A percentile compares a stretch with the other conserved stretches of the same genome.
These are phyloP conservation scores for Caprella mutica DNA, from an alignment of 2,888 invertebrate genomes.

Conservation along the genomic window DNA sequence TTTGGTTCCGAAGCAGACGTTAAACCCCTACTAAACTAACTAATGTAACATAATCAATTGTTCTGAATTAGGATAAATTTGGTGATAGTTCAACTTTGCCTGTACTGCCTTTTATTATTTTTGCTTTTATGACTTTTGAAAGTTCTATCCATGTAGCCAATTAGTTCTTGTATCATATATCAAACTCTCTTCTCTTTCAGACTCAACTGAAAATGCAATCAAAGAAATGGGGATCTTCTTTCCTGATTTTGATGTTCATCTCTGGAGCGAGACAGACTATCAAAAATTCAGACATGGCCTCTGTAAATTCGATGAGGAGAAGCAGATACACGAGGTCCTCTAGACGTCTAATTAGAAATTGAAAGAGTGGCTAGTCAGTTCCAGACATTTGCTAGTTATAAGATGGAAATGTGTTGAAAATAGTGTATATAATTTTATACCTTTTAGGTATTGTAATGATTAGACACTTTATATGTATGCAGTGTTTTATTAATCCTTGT, in stretches of 20 bases:
- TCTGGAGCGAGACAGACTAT: constrained; percentile 46
- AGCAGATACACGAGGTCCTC: no score
- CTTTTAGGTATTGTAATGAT: no score
- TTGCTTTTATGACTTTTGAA: background rate
- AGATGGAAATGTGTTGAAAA: no score
- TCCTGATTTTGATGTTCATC: constrained; percentile 59
- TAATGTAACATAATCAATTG: no score
- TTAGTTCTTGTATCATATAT: background rate
- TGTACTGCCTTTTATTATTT: background rate
- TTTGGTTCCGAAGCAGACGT: no score
- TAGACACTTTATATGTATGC: no score
- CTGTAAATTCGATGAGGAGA: constrained; percentile 18
- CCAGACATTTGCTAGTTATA: no score
- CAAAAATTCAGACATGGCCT: constrained; percentile 9
- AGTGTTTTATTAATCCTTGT: no score
- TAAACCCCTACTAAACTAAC: no score
- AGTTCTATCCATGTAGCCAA: background rate
- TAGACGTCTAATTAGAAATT: no score
- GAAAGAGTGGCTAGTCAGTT: no score
- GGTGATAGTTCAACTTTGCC: background rate
- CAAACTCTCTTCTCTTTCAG: constrained; percentile 38
- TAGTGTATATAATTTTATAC: no score
- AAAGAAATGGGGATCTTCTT: constrained; percentile 74
- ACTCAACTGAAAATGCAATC: constrained; percentile 59
- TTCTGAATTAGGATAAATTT: background rate